These are phyloP conservation scores for Lutjanus argentimaculatus DNA, from an alignment of 2,797 vertebrate genomes.

Conservation along the genomic window DNA sequence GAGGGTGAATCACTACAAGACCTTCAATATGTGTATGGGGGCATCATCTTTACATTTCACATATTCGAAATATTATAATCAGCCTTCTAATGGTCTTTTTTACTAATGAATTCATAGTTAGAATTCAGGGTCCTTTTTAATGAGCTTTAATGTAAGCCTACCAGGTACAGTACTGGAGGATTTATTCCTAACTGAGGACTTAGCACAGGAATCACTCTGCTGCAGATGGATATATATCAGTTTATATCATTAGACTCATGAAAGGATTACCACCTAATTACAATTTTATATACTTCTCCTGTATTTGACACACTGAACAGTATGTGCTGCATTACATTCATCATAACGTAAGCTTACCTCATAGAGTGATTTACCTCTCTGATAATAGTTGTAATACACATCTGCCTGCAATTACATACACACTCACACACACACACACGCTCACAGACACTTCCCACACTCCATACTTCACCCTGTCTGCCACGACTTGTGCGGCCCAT, in stretches of 20 bases:
- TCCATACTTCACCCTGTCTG: slow-evolving; percentile 77
- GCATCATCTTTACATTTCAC: slow-evolving; percentile 8
- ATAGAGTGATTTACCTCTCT: slow-evolving; percentile 74
- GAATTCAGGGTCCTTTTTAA: no score
- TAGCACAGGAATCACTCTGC: slow-evolving; percentile 14
- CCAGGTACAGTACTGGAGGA: slow-evolving; percentile 9
- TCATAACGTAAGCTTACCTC: slow-evolving; percentile 74
- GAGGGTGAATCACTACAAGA: neutral
- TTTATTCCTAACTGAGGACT: slow-evolving; percentile 35
- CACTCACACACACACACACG: slow-evolving; percentile 40
- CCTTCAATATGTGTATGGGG: neutral
- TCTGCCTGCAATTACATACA: slow-evolving; percentile 65
- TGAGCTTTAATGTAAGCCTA: slow-evolving; percentile 29
- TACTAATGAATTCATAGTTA: no score
- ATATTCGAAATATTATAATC: slow-evolving; percentile 13
- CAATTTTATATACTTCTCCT: slow-evolving; percentile 52
- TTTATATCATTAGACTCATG: slow-evolving; percentile 53
- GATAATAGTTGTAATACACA: slow-evolving; percentile 77
- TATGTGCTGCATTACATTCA: slow-evolving; percentile 58
- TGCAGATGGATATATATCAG: slow-evolving; percentile 29
- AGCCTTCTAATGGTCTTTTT: slow-evolving; percentile 14
- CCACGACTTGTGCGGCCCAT: slow-evolving; percentile 67
- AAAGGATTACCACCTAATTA: slow-evolving; percentile 62
- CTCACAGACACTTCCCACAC: slow-evolving; percentile 35
- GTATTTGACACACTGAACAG: slow-evolving; percentile 48